Evolutionary conservation across 53 echinoderm and acorn worm species (phyloP).

Genomic region (Holothuria leucospilota): DNA sequence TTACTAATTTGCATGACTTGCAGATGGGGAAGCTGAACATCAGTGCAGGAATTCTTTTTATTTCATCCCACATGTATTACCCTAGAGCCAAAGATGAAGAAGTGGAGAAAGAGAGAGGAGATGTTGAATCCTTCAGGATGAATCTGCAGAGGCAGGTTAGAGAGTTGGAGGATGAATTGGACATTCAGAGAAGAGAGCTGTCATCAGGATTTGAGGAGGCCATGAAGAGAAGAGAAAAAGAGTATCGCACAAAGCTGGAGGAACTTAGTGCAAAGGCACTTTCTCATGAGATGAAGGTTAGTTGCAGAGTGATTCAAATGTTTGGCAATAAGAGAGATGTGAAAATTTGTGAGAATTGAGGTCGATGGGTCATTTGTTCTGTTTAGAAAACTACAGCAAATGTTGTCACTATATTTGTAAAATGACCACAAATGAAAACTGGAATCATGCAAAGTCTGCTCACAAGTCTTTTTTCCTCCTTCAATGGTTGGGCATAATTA

Average conservation of each 20-base stretch:
- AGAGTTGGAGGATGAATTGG: constrained; percentile 91
- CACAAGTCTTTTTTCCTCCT: too few species aligned
- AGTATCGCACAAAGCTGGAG: constrained; percentile 78
- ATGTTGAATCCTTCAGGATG: constrained; percentile 75
- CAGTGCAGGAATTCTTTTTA: too few species aligned
- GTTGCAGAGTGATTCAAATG: background rate
- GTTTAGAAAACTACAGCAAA: too few species aligned
- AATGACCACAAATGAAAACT: too few species aligned
- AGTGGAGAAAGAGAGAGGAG: constrained; percentile 74
- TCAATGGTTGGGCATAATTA: too few species aligned
- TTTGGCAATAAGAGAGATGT: background rate
- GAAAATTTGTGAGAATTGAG: background rate
- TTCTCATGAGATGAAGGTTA: constrained; percentile 94
- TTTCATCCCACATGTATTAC: too few species aligned
- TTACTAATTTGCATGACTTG: background rate
- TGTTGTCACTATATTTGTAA: too few species aligned
- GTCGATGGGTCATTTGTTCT: too few species aligned
- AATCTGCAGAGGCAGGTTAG: constrained; percentile 80
- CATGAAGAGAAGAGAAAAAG: constrained; percentile 82
- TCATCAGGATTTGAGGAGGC: constrained; percentile 91
- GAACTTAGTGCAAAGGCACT: constrained; percentile 80
- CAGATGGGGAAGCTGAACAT: background rate
- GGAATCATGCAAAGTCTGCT: too few species aligned
- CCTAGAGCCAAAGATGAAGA: constrained; percentile 85
- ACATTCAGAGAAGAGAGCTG: constrained; percentile 91